Evolutionary conservation across 1,140 invertebrate genomes (phyloP).

Genomic region (Trinorchestia longiramus): DNA sequence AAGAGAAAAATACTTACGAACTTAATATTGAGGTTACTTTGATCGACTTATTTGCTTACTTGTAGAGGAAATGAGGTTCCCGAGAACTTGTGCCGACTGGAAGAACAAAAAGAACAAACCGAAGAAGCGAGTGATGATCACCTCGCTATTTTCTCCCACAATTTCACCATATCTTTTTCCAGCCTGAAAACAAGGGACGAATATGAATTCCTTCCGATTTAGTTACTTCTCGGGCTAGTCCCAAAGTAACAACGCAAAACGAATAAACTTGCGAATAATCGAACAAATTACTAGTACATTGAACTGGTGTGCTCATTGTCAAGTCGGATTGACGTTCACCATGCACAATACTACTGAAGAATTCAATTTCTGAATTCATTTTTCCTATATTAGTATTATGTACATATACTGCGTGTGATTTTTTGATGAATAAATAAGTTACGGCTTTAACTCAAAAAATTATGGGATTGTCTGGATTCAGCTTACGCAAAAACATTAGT

Average conservation of each 20-base stretch:
- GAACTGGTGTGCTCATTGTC: not conserved
- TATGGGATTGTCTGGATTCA: not conserved
- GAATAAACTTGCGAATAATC: not conserved
- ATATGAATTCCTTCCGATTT: not conserved
- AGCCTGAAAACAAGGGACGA: not conserved
- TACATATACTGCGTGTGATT: not conserved
- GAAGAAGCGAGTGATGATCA: slow-evolving; percentile 94
- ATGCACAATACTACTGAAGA: not conserved
- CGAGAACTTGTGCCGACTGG: slow-evolving; percentile 95
- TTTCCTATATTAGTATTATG: not conserved
- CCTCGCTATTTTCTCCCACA: slow-evolving; percentile 87
- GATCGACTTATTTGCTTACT: slow-evolving; percentile 74
- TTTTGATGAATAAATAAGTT: not conserved
- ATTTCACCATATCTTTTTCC: slow-evolving; percentile 80
- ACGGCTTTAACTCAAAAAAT: not conserved
- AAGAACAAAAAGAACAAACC: slow-evolving; percentile 98
- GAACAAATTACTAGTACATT: not conserved
- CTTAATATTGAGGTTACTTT: too few relatives aligned
- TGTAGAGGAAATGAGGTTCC: slow-evolving; percentile 95
- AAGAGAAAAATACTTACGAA: too few relatives aligned
- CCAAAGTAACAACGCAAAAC: not conserved
- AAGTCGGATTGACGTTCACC: not conserved
- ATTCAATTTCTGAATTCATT: not conserved
- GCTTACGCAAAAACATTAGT: not conserved
- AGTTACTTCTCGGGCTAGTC: not conserved